Evolutionary conservation across 2,113 vertebrate species (phyloP).

Genomic region (Pandion haliaetus): DNA sequence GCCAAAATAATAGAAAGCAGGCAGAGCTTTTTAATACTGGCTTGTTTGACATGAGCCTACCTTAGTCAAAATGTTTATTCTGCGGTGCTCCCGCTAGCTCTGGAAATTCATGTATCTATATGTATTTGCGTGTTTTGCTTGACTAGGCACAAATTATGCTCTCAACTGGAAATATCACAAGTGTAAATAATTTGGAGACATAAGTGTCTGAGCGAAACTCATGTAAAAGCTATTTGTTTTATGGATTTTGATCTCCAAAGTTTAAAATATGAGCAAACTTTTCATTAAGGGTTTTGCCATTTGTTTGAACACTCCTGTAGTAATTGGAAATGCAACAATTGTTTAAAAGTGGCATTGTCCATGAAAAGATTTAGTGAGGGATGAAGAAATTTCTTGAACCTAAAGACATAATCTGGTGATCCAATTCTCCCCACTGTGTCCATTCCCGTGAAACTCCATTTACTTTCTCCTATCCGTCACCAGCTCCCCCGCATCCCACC

Average conservation of each 20-base stretch:
- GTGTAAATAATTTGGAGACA: conserved; percentile 76
- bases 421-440: conserved; percentile 85
- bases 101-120: conserved; percentile 70
- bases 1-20: conserved; percentile 66
- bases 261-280: conserved; percentile 83
- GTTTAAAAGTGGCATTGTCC: conserved; percentile 83
- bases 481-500: conserved; percentile 76
- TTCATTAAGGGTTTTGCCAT: conserved; percentile 74
- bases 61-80: conserved; percentile 64
- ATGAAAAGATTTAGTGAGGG: conserved; percentile 87
- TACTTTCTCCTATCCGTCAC: conserved; percentile 72
- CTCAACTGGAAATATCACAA: conserved; percentile 79
- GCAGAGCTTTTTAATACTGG: conserved; percentile 65
- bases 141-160: conserved; percentile 72
- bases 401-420: conserved; percentile 85
- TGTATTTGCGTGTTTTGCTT: conserved; percentile 73
- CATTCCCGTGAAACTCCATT: conserved; percentile 83
- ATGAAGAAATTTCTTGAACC: conserved; percentile 88
- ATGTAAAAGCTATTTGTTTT: conserved; percentile 74
- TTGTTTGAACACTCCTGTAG: conserved; percentile 81
- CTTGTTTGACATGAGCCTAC: conserved; percentile 65
- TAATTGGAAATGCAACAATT: conserved; percentile 88
- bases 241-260: conserved; percentile 73
- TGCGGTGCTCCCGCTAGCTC: conserved; percentile 50
- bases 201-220: conserved; percentile 63